Evolutionary conservation across 1,140 invertebrate genomes (phyloP), one percentile per base, ranked within the genome.

Genomic region (Coptotermes formosanus): DNA sequence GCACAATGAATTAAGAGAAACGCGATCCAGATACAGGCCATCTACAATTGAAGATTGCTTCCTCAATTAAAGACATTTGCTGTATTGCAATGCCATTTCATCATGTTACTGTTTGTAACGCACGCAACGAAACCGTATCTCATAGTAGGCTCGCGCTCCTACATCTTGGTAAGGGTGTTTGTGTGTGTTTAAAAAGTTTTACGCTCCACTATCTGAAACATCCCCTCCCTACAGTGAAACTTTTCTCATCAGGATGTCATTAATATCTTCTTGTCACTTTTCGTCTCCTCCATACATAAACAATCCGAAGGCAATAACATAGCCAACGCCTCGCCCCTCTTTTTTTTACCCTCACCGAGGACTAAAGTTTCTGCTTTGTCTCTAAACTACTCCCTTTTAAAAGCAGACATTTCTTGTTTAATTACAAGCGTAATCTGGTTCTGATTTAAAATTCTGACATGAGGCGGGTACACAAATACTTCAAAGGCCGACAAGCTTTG

Each of bases 251-350:
- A 75, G 64, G n/a, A 16, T 8, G 16, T 75, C 64, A 75, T 75
- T 75, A 75, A 75, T 75, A 75, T 30, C 11, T 8, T 6, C 25
- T n/a, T 75, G 64, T 75, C 64, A 75, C 64, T 75, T 25, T 16
- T 75, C 25, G 25, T 75, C 64, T 75, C 25, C n/a, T 75, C 25
- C 25, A 30, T 30, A 75, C 64, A 75, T 75, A 75, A 75, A 75
- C 64, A 75, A 75, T 75, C 64, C 3, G 7, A 75, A 75, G 64
- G n/a, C 64, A 75, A 75, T 75, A 64, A 75, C 64, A 75, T 75
- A 25, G 64, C 64, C 64, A 75, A 25, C 64, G 14, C 14, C 64
- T 75, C 21, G 25, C 64, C 64, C n/a, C 25, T 55, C 25, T 14
- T 8, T 75, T 21, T 9, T 64, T 21, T 21, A 23, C 21, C 64